Evolutionary conservation across 2,888 invertebrate genomes (phyloP).

Genomic region (Catonia carolina): DNA sequence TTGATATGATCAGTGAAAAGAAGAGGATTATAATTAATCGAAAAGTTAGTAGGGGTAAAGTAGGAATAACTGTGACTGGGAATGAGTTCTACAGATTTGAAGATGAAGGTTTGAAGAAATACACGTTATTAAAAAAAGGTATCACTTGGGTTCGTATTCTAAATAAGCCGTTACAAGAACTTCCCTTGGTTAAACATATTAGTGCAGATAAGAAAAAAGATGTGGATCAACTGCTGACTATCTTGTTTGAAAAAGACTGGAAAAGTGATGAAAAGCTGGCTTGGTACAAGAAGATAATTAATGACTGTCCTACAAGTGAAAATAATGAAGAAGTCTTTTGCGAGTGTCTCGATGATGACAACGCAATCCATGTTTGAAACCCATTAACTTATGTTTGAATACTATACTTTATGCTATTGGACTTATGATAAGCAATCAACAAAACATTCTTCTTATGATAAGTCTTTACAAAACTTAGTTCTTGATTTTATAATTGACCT

Average conservation of each 20-base stretch:
- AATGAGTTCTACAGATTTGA: constrained; percentile 17
- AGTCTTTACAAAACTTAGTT: no score
- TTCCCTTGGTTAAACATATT: constrained; percentile 4
- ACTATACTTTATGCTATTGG: no score
- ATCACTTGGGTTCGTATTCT: constrained; percentile 10
- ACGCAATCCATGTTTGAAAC: constrained; percentile 3
- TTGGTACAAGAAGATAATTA: constrained; percentile 12
- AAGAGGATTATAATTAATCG: constrained; percentile 13
- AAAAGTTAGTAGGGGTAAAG: constrained; percentile 10
- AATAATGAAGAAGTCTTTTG: constrained; percentile 9
- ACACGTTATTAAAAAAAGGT: constrained; percentile 12
- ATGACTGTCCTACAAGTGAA: constrained; percentile 10
- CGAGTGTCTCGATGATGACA: neutral
- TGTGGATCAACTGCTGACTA: constrained; percentile 10
- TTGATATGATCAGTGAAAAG: constrained; percentile 9
- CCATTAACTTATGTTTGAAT: no score
- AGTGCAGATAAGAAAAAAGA: constrained; percentile 11
- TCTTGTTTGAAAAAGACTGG: constrained; percentile 3
- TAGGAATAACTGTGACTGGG: constrained; percentile 10
- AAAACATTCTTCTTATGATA: no score
- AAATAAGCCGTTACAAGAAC: constrained; percentile 11
- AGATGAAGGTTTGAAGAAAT: constrained; percentile 19
- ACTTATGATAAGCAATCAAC: no score
- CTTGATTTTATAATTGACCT: no score
- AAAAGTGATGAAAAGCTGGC: neutral